Evolutionary conservation across 2,797 vertebrate genomes (phyloP).

Genomic region (Morus bassanus): DNA sequence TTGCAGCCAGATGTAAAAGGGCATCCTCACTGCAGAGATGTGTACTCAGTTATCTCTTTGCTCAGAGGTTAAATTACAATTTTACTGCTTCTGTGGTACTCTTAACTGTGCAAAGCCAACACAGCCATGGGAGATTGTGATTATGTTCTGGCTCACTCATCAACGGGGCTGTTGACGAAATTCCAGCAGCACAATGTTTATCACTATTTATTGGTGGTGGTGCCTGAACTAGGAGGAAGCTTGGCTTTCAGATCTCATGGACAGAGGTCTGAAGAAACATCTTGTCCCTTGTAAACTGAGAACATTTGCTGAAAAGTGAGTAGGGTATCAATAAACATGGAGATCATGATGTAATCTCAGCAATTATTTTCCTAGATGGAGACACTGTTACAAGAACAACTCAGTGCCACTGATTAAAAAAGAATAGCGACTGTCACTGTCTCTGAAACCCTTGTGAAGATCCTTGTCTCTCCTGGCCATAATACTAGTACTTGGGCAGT

Average conservation of each 20-base stretch:
- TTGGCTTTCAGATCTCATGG: conserved; percentile 19
- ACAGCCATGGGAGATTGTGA: not conserved
- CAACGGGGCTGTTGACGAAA: not conserved
- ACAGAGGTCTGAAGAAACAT: conserved; percentile 17
- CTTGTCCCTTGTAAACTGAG: conserved; percentile 39
- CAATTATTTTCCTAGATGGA: conserved; percentile 53
- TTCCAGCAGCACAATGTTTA: conserved; percentile 2
- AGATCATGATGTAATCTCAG: conserved; percentile 42
- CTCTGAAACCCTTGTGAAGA: not conserved
- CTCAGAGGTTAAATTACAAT: not conserved
- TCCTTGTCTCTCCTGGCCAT: not conserved
- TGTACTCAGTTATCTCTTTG: not conserved
- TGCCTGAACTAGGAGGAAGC: conserved; percentile 19
- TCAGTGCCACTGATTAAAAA: not conserved
- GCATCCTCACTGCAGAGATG: not conserved
- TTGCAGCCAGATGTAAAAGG: not conserved
- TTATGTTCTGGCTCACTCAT: conserved; percentile 20
- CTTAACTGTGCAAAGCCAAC: not conserved
- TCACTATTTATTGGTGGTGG: not conserved
- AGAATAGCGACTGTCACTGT: not conserved
- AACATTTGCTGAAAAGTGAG: conserved; percentile 34
- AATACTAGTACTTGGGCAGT: not conserved
- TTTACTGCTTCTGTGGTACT: not conserved
- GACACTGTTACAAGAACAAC: conserved; percentile 32
- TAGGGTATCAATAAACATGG: conserved; percentile 34